Conservation (phyloP, 2,113 vertebrate genomes). For the Oncorhynchus tshawytscha region DNA sequence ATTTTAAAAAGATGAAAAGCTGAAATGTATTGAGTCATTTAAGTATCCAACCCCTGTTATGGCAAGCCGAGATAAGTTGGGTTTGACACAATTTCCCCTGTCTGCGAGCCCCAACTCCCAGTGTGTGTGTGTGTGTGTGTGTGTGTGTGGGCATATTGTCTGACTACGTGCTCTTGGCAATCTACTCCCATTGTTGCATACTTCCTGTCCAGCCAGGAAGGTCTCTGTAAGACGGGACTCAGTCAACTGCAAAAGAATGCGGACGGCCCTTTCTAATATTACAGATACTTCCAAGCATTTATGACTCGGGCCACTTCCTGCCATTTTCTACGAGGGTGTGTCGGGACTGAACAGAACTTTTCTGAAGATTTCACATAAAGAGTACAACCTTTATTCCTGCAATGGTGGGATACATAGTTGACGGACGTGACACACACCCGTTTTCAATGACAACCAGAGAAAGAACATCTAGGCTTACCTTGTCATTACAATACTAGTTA, state of each 20-base stretch:
- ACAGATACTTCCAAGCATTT: constrained; percentile 73
- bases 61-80: neutral
- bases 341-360: constrained; percentile 9
- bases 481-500: too few species aligned
- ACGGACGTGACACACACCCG: too few species aligned
- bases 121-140: too few species aligned
- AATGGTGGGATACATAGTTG: too few species aligned
- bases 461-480: too few species aligned
- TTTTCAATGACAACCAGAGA: too few species aligned
- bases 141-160: constrained; percentile 54
- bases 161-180: constrained; percentile 75
- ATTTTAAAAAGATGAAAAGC: too few species aligned
- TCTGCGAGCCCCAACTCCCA: constrained; percentile 50
- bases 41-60: too few species aligned
- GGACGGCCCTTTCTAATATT: constrained; percentile 71
- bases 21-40: too few species aligned
- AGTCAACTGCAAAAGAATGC: constrained; percentile 77
- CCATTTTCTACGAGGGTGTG: constrained; percentile 35
- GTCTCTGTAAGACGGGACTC: constrained; percentile 66
- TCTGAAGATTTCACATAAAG: neutral
- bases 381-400: neutral
- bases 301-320: constrained; percentile 48
- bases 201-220: constrained; percentile 80
- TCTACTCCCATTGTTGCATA: constrained; percentile 75
- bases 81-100: constrained; percentile 61